Conservation (phyloP, 2,888 invertebrate genomes). For the Drosophila differens region DNA sequence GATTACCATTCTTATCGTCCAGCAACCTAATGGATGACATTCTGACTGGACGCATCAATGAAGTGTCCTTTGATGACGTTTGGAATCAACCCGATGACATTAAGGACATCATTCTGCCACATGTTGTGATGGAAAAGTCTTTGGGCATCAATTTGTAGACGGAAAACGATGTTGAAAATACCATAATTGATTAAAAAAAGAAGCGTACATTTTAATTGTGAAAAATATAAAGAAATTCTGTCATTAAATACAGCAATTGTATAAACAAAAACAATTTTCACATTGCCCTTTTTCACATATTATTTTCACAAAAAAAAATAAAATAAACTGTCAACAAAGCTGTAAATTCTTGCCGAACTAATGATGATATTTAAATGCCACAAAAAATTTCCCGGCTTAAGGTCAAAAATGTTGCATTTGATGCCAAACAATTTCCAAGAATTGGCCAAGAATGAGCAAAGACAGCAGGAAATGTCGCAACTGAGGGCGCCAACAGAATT, state of each 20-base stretch:
- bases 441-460: slow-evolving; percentile 31
- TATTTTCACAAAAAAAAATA: too few species aligned
- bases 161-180: neutral
- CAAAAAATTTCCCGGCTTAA: neutral
- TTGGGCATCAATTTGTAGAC: neutral
- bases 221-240: neutral
- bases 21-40: neutral
- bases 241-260: neutral
- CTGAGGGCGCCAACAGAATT: slow-evolving; percentile 19
- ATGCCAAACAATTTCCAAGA: slow-evolving; percentile 17
- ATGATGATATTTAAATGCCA: neutral
- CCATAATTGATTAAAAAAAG: neutral
- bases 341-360: neutral
- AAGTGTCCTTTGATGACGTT: neutral
- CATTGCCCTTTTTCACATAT: neutral
- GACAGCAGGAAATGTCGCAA: slow-evolving; percentile 45
- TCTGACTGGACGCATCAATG: neutral
- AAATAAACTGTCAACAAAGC: neutral
- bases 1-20: neutral
- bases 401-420: slow-evolving; percentile 13
- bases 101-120: neutral
- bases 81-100: neutral
- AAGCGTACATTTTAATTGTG: neutral
- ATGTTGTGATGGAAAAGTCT: neutral
- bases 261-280: neutral